Evolutionary conservation across 2,113 vertebrate species (phyloP).

Genomic region (Pseudorasbora parva): DNA sequence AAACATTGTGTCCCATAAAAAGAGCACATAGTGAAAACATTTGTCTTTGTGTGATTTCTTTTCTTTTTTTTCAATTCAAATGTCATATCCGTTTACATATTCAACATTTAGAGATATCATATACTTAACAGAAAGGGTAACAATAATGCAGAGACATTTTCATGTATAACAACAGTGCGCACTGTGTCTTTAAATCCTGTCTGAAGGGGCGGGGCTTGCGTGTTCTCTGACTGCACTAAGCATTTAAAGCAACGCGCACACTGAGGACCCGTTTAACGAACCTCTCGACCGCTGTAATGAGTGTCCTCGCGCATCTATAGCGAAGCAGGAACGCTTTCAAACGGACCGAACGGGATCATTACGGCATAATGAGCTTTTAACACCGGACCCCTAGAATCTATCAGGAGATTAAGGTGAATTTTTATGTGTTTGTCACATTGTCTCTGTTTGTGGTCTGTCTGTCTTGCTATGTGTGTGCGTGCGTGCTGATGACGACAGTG

Average conservation of each 20-base stretch:
- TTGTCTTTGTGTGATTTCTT: background rate
- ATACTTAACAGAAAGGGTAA: background rate
- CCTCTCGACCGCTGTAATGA: conserved; percentile 43
- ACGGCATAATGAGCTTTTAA: conserved; percentile 46
- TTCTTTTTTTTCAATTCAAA: background rate
- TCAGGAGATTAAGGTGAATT: conserved; percentile 52
- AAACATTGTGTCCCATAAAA: background rate
- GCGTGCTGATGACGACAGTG: conserved; percentile 54
- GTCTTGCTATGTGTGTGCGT: background rate
- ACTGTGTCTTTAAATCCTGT: conserved; percentile 45
- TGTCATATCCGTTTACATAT: background rate
- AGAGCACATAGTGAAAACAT: background rate
- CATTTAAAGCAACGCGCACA: conserved; percentile 54
- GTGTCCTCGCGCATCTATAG: conserved; percentile 40
- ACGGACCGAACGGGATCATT: conserved; percentile 38
- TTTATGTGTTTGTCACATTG: background rate
- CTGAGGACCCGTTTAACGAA: conserved; percentile 48
- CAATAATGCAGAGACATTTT: background rate
- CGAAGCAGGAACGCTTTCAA: conserved; percentile 12
- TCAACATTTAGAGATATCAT: background rate
- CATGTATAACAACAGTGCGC: background rate
- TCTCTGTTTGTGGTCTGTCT: conserved; percentile 3
- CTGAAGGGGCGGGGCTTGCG: conserved; percentile 37
- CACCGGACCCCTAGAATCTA: conserved; percentile 32
- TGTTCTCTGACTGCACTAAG: conserved; percentile 1